These are phyloP conservation scores for Lampris incognitus DNA, from an alignment of 2,113 vertebrate genomes.

Conservation along the genomic window DNA sequence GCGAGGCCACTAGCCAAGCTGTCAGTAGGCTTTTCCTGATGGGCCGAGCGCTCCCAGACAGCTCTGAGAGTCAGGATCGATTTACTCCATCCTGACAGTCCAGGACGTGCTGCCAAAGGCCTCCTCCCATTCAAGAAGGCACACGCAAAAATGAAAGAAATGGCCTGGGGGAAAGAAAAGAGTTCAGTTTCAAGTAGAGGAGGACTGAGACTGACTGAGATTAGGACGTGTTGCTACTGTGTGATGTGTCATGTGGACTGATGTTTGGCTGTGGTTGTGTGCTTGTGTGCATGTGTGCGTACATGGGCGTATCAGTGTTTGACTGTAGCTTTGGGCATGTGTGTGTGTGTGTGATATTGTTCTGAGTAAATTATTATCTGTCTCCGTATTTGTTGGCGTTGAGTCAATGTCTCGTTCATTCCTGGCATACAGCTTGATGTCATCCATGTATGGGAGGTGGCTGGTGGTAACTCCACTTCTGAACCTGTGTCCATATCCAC, in stretches of 20 bases:
- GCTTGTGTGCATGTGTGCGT: background rate
- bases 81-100: conserved; percentile 72
- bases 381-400: no score
- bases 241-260: conserved; percentile 36
- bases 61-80: conserved; percentile 64
- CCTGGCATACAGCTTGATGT: no score
- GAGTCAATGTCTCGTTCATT: no score
- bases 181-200: conserved; percentile 63
- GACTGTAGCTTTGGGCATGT: background rate
- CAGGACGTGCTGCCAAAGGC: conserved; percentile 66
- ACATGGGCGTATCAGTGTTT: background rate
- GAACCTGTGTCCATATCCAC: no score
- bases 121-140: conserved; percentile 52
- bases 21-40: conserved; percentile 68
- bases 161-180: conserved; percentile 67
- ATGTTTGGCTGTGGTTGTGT: background rate
- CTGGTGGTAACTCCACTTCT: no score
- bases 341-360: conserved; percentile 9
- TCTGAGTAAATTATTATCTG: no score
- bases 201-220: conserved; percentile 58
- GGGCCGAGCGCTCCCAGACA: conserved; percentile 46
- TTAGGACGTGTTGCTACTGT: conserved; percentile 62
- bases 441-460: no score
- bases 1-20: conserved; percentile 63
- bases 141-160: conserved; percentile 64